Conservation (phyloP, 2,888 invertebrate species). For the Calameuta pallipes region DNA sequence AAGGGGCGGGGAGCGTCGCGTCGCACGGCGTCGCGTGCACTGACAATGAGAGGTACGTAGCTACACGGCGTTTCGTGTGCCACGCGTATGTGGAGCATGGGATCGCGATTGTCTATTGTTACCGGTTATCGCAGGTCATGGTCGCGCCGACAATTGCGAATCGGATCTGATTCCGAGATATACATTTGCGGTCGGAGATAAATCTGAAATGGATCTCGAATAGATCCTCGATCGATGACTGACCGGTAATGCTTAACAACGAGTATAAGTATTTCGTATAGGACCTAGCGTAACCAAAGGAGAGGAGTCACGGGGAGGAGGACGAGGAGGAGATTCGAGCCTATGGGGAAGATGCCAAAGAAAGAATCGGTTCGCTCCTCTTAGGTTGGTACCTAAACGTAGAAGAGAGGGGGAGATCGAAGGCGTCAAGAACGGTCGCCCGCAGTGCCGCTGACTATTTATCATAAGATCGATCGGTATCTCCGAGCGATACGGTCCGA, state of each 20-base stretch:
- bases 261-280: not conserved
- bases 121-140: constrained; percentile 55
- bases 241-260: not conserved
- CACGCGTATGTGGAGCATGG: constrained; percentile 62
- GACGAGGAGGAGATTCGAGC: not conserved
- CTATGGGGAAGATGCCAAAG: not conserved
- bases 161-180: not conserved
- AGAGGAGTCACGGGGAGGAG: not conserved
- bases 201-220: not conserved
- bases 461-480: constrained; percentile 65
- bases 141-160: constrained; percentile 36
- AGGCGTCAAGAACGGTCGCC: constrained; percentile 61
- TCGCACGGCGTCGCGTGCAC: constrained; percentile 34
- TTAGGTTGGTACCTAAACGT: not conserved
- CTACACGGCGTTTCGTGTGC: constrained; percentile 38
- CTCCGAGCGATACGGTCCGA: constrained; percentile 58
- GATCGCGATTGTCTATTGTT: constrained; percentile 62
- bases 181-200: not conserved
- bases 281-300: not conserved
- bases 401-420: constrained; percentile 12
- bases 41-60: not conserved
- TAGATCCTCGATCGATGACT: not conserved
- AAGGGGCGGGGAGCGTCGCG: constrained; percentile 24
- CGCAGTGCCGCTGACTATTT: constrained; percentile 64
- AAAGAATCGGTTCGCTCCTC: not conserved